Conservation (phyloP, 2,113 vertebrate species). For the Tragelaphus imberbis region DNA sequence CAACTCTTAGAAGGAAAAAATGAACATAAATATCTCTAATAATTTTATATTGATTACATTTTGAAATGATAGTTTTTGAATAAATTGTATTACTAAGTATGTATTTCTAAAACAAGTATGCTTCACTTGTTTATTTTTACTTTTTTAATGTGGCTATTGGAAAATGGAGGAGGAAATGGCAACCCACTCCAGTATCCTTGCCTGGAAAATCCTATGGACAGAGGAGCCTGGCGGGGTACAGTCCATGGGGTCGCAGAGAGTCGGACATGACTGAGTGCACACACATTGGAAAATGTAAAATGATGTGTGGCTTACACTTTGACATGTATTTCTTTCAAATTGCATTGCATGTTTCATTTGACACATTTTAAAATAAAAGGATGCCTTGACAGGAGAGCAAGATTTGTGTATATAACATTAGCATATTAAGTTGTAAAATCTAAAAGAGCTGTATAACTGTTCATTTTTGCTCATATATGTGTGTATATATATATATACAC, state of each 20-base stretch:
- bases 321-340: background rate
- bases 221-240: background rate
- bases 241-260: background rate
- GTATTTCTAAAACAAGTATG: background rate
- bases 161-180: background rate
- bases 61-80: background rate
- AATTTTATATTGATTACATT: background rate
- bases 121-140: slow-evolving; percentile 13
- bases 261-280: background rate
- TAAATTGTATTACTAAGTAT: background rate
- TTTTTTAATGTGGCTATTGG: background rate
- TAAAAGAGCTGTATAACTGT: background rate
- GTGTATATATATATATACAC: background rate
- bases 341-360: background rate
- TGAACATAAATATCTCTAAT: background rate
- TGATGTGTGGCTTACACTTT: background rate
- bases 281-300: background rate
- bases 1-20: background rate
- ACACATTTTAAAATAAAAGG: background rate
- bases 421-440: background rate
- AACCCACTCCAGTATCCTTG: background rate
- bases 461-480: background rate
- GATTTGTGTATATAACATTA: background rate
- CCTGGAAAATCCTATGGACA: background rate
- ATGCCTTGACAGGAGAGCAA: background rate